A percentile compares a stretch with the other conserved stretches of the same genome.
phyloP scores from a whole-genome alignment of 35 echinoderm and acorn worm species.

The Apostichopus japonicus region DNA sequence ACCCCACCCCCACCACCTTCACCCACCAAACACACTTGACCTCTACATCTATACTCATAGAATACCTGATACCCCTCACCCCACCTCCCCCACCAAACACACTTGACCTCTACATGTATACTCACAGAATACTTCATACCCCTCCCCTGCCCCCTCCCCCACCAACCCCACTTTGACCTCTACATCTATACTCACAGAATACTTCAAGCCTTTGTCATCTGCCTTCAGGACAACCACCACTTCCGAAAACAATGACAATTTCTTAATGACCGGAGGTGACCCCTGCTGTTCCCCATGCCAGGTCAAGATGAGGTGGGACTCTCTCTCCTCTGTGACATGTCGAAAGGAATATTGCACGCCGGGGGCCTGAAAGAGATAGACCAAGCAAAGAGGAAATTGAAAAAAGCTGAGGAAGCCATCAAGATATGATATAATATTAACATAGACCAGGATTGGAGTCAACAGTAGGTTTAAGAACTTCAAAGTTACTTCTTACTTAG shows the following conservation, averaged over 20 bases:
- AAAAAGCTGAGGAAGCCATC: neutral
- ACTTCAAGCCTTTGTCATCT: conserved; percentile 20
- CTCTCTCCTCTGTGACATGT: conserved; percentile 12
- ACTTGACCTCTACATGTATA: too few relatives aligned
- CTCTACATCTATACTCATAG: too few relatives aligned
- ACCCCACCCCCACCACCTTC: too few relatives aligned
- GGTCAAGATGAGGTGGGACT: conserved; percentile 10
- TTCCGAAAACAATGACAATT: conserved; percentile 4
- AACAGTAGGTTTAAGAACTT: too few relatives aligned
- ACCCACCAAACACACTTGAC: too few relatives aligned
- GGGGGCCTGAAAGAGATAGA: conserved; percentile 14
- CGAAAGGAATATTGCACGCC: conserved; percentile 17
- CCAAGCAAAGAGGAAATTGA: neutral
- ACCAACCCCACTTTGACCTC: too few relatives aligned
- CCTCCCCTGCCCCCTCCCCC: too few relatives aligned
- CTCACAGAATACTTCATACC: too few relatives aligned
- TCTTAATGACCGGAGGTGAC: neutral
- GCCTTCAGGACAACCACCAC: conserved; percentile 28
- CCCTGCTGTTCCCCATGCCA: conserved; percentile 15
- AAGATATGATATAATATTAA: neutral
- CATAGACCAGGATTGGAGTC: neutral
- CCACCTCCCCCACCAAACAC: too few relatives aligned
- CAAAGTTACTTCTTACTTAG: too few relatives aligned
- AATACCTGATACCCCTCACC: too few relatives aligned
- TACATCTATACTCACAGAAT: conserved; percentile 25